Conservation (phyloP, 2,797 vertebrate genomes). For the Sarcoramphus papa region DNA sequence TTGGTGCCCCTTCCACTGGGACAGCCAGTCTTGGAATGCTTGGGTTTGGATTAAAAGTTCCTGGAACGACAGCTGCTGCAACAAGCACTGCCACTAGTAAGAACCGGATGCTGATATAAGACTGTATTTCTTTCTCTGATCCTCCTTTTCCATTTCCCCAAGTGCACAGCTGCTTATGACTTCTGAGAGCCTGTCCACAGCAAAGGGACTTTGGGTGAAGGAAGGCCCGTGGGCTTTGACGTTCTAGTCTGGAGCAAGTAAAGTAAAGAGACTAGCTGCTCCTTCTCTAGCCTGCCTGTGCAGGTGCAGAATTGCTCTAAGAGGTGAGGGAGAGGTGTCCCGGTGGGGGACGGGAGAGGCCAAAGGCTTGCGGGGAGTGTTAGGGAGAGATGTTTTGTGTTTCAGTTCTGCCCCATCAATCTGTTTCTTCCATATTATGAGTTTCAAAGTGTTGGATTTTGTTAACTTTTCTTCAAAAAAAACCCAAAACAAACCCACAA, state of each 20-base stretch:
- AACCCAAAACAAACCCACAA: too few species aligned
- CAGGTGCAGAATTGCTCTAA: neutral
- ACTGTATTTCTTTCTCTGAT: neutral
- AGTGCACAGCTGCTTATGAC: neutral
- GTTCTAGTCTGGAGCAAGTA: neutral
- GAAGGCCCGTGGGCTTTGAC: neutral
- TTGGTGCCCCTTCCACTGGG: constrained; percentile 44
- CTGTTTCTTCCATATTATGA: neutral
- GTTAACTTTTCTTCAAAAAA: neutral
- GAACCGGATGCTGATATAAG: neutral
- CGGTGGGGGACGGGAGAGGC: neutral
- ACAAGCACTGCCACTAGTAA: constrained; percentile 22
- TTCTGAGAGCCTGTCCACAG: neutral
- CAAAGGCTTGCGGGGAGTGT: neutral
- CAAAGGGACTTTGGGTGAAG: neutral
- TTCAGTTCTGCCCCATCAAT: neutral
- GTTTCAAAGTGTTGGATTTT: neutral
- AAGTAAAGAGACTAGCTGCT: neutral
- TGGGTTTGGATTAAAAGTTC: constrained; percentile 67
- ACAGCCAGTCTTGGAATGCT: neutral
- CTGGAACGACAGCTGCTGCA: constrained; percentile 38
- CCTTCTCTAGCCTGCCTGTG: neutral
- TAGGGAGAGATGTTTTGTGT: neutral
- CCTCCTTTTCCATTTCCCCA: neutral
- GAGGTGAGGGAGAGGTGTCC: neutral